phyloP scores from a whole-genome alignment of 2,113 vertebrate species.

The Thermophis baileyi region DNA sequence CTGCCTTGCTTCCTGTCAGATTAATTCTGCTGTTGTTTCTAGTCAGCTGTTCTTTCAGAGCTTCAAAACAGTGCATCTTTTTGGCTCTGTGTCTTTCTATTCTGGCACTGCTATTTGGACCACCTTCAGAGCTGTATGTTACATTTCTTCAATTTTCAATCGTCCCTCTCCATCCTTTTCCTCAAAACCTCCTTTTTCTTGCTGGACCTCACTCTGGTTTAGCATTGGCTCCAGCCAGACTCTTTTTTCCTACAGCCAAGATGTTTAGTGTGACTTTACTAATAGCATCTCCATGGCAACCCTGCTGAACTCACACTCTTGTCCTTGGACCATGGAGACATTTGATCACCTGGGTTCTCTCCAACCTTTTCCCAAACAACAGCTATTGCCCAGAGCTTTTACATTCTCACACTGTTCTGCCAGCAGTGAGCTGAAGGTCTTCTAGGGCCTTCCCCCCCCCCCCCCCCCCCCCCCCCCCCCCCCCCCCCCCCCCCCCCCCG shows the following conservation, averaged over 20 bases:
- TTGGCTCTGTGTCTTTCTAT: neutral
- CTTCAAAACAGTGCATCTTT: neutral
- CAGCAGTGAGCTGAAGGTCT: neutral
- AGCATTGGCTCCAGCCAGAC: neutral
- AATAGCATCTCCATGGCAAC: neutral
- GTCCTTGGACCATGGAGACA: neutral
- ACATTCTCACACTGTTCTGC: neutral
- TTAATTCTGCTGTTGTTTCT: neutral
- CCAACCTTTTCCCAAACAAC: neutral
- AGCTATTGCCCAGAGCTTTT: neutral
- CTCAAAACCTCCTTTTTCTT: neutral
- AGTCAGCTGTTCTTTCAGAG: neutral
- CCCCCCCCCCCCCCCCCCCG: no score
- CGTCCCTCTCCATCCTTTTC: neutral
- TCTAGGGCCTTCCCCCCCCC: neutral
- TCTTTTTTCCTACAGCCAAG: neutral
- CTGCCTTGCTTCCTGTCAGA: fast-evolving
- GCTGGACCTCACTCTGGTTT: neutral
- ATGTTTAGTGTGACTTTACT: neutral
- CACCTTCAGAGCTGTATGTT: neutral
- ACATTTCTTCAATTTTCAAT: neutral
- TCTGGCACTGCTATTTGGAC: neutral
- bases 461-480: no score
- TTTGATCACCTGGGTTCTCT: neutral
- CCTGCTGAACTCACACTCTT: neutral